A percentile compares a stretch with the other conserved stretches of the same genome.
Conservation (phyloP, 2,113 vertebrate genomes). For the Centropus unirufus region DNA sequence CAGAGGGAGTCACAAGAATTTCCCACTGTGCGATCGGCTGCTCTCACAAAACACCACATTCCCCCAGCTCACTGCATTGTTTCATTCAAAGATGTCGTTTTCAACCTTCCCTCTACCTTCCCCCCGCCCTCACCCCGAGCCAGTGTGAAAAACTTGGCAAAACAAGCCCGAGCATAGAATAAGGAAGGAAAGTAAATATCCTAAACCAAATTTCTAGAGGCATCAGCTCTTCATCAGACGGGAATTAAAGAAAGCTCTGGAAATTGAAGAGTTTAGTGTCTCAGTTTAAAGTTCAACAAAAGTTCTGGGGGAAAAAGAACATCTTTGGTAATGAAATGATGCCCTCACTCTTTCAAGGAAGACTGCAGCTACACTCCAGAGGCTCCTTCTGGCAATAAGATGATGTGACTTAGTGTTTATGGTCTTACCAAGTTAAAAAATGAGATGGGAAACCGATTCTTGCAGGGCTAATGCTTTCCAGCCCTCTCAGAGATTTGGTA, state of each 20-base stretch:
- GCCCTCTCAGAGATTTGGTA: background rate
- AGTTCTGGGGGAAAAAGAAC: background rate
- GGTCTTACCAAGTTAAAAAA: background rate
- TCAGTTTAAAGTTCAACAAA: background rate
- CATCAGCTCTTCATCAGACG: background rate
- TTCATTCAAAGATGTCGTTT: background rate
- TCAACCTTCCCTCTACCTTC: background rate
- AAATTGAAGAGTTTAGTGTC: background rate
- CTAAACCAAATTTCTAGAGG: background rate
- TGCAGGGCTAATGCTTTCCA: background rate
- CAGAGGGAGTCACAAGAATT: conserved; percentile 15
- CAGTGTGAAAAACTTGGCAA: background rate
- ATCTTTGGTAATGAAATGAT: background rate
- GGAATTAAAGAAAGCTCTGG: background rate
- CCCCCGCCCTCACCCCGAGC: background rate
- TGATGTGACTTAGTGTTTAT: background rate
- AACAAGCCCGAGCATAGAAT: background rate
- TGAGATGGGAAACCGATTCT: background rate
- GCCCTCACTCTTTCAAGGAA: background rate
- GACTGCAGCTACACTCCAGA: background rate
- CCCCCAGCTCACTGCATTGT: background rate
- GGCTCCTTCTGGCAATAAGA: background rate
- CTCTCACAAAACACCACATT: background rate
- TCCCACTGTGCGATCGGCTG: background rate
- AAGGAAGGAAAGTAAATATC: background rate